Conservation (phyloP, 2,888 invertebrate species). For the Agonum fuliginosum region DNA sequence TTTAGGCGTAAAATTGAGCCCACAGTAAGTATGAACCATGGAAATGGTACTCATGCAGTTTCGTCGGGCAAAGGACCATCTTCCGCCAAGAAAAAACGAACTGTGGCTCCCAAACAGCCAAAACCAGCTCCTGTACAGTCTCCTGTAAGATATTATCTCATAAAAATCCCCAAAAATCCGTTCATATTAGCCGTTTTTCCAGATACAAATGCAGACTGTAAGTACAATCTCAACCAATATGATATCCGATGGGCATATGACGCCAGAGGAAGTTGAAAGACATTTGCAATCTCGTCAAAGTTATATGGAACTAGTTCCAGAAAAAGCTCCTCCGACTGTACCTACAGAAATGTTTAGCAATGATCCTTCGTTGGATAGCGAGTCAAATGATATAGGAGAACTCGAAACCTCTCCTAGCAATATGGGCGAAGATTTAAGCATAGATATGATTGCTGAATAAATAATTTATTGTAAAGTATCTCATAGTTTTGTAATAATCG, state of each 20-base stretch:
- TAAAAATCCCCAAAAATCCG: neutral
- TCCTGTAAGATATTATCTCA: conserved; percentile 64
- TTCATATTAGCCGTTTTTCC: conserved; percentile 21
- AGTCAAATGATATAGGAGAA: conserved; percentile 85
- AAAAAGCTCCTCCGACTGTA: conserved; percentile 90
- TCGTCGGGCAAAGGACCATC: conserved; percentile 72
- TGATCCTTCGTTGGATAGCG: conserved; percentile 91
- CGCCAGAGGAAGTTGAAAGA: conserved; percentile 92
- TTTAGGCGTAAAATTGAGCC: conserved; percentile 77
- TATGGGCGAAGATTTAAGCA: conserved; percentile 85
- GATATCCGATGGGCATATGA: conserved; percentile 88
- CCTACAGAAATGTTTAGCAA: conserved; percentile 97
- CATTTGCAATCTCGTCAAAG: conserved; percentile 90
- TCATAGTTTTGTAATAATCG: neutral
- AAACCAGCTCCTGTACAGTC: conserved; percentile 70
- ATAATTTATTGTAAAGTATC: conserved; percentile 2
- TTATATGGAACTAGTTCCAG: conserved; percentile 86
- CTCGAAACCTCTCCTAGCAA: conserved; percentile 90
- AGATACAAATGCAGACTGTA: conserved; percentile 75
- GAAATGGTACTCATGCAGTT: conserved; percentile 70
- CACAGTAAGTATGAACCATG: conserved; percentile 66
- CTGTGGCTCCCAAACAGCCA: conserved; percentile 71
- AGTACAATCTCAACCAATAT: conserved; percentile 75
- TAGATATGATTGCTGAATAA: conserved; percentile 78
- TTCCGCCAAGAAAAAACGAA: conserved; percentile 74